Evolutionary conservation across 2,888 invertebrate species (phyloP).

Genomic region (Bombylius major): DNA sequence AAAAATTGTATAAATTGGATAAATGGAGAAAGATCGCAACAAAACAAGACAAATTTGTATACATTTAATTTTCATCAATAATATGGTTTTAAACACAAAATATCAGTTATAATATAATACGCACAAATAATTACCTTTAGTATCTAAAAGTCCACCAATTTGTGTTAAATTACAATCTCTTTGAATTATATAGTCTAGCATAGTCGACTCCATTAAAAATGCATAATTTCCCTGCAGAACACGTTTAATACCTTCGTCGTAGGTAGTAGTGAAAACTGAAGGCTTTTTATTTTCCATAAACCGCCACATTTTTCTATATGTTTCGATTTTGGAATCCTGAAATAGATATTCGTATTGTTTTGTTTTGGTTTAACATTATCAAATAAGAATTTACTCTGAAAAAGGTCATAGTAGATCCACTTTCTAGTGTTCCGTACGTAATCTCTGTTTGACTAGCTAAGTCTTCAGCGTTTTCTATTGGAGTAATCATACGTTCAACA

Average conservation of each 20-base stretch:
- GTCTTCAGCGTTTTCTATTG: conserved; percentile 92
- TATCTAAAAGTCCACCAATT: conserved; percentile 60
- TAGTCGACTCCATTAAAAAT: conserved; percentile 96
- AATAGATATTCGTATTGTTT: background rate
- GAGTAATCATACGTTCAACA: conserved; percentile 89
- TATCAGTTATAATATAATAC: too few relatives aligned
- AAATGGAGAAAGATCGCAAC: too few relatives aligned
- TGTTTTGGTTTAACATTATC: too few relatives aligned
- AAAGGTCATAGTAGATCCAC: conserved; percentile 95
- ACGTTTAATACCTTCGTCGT: conserved; percentile 79
- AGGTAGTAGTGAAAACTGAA: conserved; percentile 74
- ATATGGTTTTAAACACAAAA: too few relatives aligned
- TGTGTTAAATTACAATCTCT: conserved; percentile 95
- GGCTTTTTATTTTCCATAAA: conserved; percentile 77
- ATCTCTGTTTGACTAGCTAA: conserved; percentile 88
- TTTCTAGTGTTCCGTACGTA: conserved; percentile 83
- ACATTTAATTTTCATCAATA: too few relatives aligned
- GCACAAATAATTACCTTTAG: conserved; percentile 35
- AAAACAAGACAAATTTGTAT: too few relatives aligned
- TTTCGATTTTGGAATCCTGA: conserved; percentile 79
- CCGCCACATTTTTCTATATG: conserved; percentile 90
- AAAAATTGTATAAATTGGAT: too few relatives aligned
- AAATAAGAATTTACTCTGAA: conserved; percentile 57
- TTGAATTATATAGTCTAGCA: conserved; percentile 91
- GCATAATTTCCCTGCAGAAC: conserved; percentile 88